These are phyloP conservation scores for Syrrhaptes paradoxus DNA, from an alignment of 2,113 vertebrate species.

Conservation along the genomic window DNA sequence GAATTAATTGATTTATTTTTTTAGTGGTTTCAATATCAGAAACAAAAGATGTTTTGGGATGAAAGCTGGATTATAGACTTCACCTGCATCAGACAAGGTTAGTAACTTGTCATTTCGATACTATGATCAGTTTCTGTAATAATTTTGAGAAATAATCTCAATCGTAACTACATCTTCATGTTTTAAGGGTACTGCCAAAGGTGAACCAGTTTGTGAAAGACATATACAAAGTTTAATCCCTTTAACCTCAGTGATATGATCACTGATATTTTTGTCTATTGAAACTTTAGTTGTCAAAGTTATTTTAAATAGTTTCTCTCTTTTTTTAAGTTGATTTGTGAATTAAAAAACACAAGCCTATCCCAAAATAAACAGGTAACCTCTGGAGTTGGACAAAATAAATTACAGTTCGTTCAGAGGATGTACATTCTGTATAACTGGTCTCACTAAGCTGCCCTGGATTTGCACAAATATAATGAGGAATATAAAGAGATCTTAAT, in stretches of 20 bases:
- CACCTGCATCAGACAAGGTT: conserved; percentile 81
- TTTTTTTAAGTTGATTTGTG: not conserved
- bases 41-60: conserved; percentile 86
- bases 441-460: not conserved
- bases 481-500: not conserved
- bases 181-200: not conserved
- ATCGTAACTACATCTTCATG: not conserved
- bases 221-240: not conserved
- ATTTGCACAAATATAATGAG: not conserved
- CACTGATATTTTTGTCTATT: not conserved
- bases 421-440: not conserved
- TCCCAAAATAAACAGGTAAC: conserved; percentile 14
- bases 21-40: conserved; percentile 87
- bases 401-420: not conserved
- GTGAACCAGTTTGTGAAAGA: not conserved
- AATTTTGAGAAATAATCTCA: not conserved
- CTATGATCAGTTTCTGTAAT: not conserved
- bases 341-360: not conserved
- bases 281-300: not conserved
- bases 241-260: not conserved
- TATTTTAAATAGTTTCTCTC: not conserved
- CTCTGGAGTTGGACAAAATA: not conserved
- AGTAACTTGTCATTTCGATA: not conserved
- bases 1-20: not conserved
- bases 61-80: conserved; percentile 89